Evolutionary conservation across 2,888 invertebrate genomes (phyloP).

Genomic region (Drosophila nr. perissopoda): DNA sequence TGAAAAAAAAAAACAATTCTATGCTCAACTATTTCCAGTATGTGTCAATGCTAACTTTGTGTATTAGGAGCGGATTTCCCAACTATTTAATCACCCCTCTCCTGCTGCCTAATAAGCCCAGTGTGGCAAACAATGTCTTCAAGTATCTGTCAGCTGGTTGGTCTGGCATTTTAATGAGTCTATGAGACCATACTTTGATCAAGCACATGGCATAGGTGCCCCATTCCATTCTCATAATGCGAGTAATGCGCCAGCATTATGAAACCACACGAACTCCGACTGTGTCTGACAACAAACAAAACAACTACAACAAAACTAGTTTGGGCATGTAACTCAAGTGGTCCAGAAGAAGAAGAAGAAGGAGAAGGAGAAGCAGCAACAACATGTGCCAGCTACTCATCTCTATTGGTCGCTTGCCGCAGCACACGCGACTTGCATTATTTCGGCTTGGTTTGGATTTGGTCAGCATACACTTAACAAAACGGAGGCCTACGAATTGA

Average conservation of each 20-base stretch:
- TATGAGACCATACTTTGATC: conserved; percentile 26
- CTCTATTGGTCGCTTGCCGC: conserved; percentile 12
- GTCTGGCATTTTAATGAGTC: conserved; percentile 55
- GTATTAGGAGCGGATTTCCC: background rate
- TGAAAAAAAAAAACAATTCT: background rate
- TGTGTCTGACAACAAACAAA: conserved; percentile 15
- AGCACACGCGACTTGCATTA: conserved; percentile 28
- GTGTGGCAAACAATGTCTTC: conserved; percentile 23
- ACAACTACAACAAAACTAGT: conserved; percentile 19
- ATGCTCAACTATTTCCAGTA: background rate
- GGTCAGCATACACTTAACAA: background rate
- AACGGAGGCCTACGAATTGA: background rate
- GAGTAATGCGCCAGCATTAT: conserved; percentile 62
- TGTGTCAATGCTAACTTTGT: background rate
- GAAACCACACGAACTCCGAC: conserved; percentile 66
- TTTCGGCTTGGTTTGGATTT: background rate
- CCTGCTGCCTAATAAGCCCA: background rate
- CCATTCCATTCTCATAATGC: conserved; percentile 23
- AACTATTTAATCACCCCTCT: background rate
- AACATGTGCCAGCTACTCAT: conserved; percentile 36
- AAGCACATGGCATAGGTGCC: conserved; percentile 45
- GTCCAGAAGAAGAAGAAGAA: conserved; percentile 8
- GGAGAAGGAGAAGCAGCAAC: conserved; percentile 1
- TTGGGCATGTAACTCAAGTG: conserved; percentile 57
- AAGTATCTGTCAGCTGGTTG: conserved; percentile 47